A percentile compares a stretch with the other conserved stretches of the same genome.
Conservation (phyloP, 2,797 vertebrate genomes). For the Tapera naevia region DNA sequence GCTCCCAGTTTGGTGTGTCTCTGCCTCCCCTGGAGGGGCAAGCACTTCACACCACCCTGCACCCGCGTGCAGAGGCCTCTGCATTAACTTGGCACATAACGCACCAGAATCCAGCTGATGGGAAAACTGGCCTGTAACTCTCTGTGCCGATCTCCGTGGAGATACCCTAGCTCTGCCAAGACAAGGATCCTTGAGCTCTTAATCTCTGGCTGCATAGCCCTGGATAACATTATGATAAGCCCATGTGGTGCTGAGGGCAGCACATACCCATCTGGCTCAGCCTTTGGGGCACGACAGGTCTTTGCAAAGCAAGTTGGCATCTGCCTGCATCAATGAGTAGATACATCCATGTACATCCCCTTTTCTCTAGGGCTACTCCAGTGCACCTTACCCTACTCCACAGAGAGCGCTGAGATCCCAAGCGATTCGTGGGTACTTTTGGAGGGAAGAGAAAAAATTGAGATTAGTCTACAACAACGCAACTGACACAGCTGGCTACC, state of each 20-base stretch:
- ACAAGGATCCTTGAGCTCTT: not conserved
- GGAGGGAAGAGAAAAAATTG: not conserved
- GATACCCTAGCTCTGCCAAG: not conserved
- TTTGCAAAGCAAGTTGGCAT: not conserved
- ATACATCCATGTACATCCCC: not conserved
- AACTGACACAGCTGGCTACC: not conserved
- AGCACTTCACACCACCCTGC: not conserved
- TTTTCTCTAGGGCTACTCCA: not conserved
- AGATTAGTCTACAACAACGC: not conserved
- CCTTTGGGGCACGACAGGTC: not conserved
- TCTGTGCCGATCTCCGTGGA: not conserved
- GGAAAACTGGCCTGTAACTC: not conserved
- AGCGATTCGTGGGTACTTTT: not conserved
- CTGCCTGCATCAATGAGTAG: accelerated
- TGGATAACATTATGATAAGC: not conserved
- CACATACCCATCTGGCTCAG: not conserved
- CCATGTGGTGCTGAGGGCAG: not conserved
- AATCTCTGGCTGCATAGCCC: not conserved
- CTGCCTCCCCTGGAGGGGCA: not conserved
- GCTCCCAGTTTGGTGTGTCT: not conserved
- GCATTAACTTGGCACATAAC: not conserved
- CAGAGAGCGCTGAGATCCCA: not conserved
- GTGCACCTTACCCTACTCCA: conserved; percentile 24
- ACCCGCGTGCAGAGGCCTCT: not conserved
- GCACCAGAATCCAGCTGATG: not conserved